Conservation (phyloP, 30 jellyfish, hydroid and myxozoan species). For the Cassiopea xamachana region DNA sequence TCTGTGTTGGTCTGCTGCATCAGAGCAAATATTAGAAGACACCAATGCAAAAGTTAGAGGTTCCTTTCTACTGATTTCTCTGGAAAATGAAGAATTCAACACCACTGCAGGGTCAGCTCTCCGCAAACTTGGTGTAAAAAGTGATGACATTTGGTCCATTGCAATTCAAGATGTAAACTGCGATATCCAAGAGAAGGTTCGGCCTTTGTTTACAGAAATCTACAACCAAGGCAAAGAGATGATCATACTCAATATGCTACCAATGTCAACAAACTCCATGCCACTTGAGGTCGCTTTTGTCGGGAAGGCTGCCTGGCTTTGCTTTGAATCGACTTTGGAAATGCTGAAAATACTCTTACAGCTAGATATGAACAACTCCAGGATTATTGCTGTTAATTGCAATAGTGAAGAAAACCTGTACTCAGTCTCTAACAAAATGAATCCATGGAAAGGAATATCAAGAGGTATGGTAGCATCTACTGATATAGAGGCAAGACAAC, state of each 20-base stretch:
- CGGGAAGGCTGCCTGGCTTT: conserved; percentile 13
- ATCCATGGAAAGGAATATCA: conserved; percentile 50
- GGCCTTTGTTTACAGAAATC: not conserved
- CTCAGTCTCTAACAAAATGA: not conserved
- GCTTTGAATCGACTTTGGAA: conserved; percentile 52
- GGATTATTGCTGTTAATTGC: conserved; percentile 15
- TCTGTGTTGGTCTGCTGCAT: not conserved
- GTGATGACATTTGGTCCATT: not conserved
- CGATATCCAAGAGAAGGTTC: not conserved
- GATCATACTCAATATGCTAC: conserved; percentile 40
- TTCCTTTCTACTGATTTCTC: not conserved
- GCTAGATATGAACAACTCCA: not conserved
- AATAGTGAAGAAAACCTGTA: not conserved
- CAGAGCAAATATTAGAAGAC: not conserved
- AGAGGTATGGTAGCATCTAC: conserved; percentile 41
- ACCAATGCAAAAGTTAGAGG: not conserved
- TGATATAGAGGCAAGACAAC: conserved; percentile 17
- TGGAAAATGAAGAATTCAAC: not conserved
- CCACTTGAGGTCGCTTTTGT: not conserved
- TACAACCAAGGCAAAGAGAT: not conserved
- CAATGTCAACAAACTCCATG: conserved; percentile 10
- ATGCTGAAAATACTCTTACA: conserved; percentile 3
- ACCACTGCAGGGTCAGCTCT: not conserved
- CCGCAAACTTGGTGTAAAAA: not conserved
- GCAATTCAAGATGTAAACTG: not conserved